Conservation (phyloP, 2,113 vertebrate species). For the Corythaixoides concolor region DNA sequence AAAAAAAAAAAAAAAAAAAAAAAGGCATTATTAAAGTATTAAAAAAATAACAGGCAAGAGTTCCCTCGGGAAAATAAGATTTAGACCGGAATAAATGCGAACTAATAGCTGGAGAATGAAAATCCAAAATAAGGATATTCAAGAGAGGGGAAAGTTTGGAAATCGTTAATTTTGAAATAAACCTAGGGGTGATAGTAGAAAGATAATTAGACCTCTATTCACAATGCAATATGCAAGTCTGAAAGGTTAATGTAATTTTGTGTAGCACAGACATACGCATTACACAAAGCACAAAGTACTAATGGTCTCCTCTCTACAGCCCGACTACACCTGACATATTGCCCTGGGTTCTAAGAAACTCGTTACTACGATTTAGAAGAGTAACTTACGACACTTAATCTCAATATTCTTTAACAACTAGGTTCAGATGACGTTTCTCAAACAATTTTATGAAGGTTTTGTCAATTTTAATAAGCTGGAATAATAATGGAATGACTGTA, state of each 20-base stretch:
- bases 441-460: not conserved
- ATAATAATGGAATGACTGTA: not conserved
- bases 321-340: not conserved
- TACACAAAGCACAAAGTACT: not conserved
- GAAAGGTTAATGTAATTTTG: conserved; percentile 18
- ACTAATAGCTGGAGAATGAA: not conserved
- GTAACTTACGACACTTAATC: not conserved
- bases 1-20: no score
- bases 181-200: not conserved
- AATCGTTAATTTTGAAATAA: not conserved
- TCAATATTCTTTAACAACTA: not conserved
- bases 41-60: not conserved
- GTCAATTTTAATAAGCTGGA: conserved; percentile 9
- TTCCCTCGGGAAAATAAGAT: not conserved
- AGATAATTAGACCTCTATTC: not conserved
- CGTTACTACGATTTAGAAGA: conserved; percentile 20
- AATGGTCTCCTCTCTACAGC: not conserved
- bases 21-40: not conserved
- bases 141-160: not conserved
- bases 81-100: not conserved
- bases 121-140: not conserved
- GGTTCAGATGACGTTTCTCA: conserved; percentile 29
- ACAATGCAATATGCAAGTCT: fast-evolving
- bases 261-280: not conserved
- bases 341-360: not conserved